Evolutionary conservation across 2,113 vertebrate genomes (phyloP).

Genomic region (Trogon surrucura): DNA sequence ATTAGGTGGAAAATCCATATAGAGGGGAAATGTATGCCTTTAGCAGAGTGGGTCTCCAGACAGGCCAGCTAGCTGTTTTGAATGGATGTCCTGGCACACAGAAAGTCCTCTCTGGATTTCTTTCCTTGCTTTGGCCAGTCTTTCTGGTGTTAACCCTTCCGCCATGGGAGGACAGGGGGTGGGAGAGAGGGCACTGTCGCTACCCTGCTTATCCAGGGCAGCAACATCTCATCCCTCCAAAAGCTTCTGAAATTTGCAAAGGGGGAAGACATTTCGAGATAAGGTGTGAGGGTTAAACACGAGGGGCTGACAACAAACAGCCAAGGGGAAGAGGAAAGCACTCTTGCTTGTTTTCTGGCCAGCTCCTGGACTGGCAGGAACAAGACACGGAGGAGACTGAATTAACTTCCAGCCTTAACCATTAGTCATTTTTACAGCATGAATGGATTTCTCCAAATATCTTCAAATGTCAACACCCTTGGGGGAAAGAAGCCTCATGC

Average conservation of each 20-base stretch:
- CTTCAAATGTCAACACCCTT: background rate
- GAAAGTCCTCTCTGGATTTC: background rate
- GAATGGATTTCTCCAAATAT: background rate
- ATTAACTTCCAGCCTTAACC: background rate
- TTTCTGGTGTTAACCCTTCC: slow-evolving; percentile 22
- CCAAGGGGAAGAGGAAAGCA: background rate
- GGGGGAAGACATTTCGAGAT: background rate
- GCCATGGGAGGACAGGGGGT: accelerated
- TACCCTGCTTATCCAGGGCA: background rate
- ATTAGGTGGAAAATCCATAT: slow-evolving; percentile 56
- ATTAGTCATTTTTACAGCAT: background rate
- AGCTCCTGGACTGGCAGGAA: background rate
- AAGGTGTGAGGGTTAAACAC: slow-evolving; percentile 23
- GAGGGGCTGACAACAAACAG: background rate
- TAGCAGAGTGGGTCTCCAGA: slow-evolving; percentile 37
- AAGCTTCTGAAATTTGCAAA: background rate
- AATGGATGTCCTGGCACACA: slow-evolving; percentile 47
- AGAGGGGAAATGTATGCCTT: slow-evolving; percentile 49
- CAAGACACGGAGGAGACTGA: accelerated
- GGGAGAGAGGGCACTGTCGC: background rate
- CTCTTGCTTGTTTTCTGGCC: background rate
- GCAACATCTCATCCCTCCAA: background rate
- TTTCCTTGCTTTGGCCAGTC: background rate
- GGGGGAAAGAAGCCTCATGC: background rate
- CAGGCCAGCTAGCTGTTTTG: slow-evolving; percentile 26